Conservation (phyloP, 2,113 vertebrate species). For the Phalacrocorax brasilianus region DNA sequence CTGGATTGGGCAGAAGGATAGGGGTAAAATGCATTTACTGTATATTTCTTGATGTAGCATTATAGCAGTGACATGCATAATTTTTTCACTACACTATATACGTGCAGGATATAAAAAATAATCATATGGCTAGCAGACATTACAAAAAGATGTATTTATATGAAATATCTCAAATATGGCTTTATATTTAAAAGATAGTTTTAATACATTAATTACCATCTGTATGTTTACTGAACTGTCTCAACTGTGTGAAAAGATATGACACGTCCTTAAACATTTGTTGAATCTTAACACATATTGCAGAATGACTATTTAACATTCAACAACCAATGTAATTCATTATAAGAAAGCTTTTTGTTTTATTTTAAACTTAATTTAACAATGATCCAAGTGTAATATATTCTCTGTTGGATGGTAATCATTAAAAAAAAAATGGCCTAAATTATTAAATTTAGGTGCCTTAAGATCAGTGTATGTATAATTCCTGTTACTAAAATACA, state of each 20-base stretch:
- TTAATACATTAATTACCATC: slow-evolving; percentile 15
- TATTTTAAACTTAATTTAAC: neutral
- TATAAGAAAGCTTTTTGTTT: neutral
- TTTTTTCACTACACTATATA: neutral
- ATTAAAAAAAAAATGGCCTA: neutral
- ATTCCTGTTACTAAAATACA: neutral
- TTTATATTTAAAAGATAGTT: neutral
- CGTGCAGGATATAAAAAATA: neutral
- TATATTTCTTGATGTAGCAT: neutral
- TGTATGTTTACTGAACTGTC: slow-evolving; percentile 20
- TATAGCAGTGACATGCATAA: neutral
- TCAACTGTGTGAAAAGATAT: neutral
- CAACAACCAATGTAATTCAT: neutral
- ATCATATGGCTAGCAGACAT: neutral
- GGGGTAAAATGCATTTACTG: neutral
- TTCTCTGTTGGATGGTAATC: neutral
- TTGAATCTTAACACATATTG: neutral
- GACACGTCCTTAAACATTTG: neutral
- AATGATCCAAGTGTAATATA: neutral
- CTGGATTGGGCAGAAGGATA: neutral
- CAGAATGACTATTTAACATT: neutral
- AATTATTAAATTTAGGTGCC: neutral
- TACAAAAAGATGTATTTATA: neutral
- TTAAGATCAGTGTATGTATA: neutral
- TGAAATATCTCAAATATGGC: neutral